A percentile compares a stretch with the other conserved stretches of the same genome.
phyloP scores from a whole-genome alignment of 2,797 vertebrate species.

The Enteromius afrohamiltoni region DNA sequence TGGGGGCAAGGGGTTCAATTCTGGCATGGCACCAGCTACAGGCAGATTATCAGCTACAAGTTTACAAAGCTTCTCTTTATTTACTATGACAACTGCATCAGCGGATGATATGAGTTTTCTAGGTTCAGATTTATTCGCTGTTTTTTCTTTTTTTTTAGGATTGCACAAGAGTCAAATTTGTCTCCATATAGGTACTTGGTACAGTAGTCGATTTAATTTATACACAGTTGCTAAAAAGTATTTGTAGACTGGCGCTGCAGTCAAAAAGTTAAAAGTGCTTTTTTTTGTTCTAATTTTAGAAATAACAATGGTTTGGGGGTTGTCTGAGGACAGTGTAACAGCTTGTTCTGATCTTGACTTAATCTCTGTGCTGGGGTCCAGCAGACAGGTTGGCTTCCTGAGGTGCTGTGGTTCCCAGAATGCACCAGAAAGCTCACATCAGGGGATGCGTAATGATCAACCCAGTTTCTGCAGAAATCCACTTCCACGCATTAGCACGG shows the following conservation, averaged over 20 bases:
- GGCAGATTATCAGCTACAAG: constrained; percentile 2
- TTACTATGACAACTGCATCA: constrained; percentile 23
- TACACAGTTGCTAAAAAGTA: no score
- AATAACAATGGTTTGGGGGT: not conserved
- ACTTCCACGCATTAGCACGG: not conserved
- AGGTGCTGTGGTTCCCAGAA: constrained; percentile 21
- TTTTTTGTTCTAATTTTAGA: constrained; percentile 4
- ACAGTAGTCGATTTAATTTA: not conserved
- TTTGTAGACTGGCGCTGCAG: no score
- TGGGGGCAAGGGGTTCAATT: constrained; percentile 6
- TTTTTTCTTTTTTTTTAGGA: not conserved
- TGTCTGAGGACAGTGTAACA: constrained; percentile 5
- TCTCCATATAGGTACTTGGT: not conserved
- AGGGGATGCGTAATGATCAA: constrained; percentile 20
- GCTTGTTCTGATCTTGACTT: constrained; percentile 18
- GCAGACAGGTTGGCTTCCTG: constrained; percentile 32
- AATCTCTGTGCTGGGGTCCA: constrained; percentile 19
- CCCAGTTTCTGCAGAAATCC: constrained; percentile 35
- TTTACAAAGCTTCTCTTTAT: constrained; percentile 10
- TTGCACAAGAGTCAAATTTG: not conserved
- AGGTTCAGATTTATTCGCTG: not conserved
- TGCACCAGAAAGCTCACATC: constrained; percentile 1
- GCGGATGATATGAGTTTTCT: not conserved
- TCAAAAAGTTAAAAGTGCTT: not conserved
- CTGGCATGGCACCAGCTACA: constrained; percentile 20